Conservation (phyloP, 2,888 invertebrate species). For the Hybos culiciformis region DNA sequence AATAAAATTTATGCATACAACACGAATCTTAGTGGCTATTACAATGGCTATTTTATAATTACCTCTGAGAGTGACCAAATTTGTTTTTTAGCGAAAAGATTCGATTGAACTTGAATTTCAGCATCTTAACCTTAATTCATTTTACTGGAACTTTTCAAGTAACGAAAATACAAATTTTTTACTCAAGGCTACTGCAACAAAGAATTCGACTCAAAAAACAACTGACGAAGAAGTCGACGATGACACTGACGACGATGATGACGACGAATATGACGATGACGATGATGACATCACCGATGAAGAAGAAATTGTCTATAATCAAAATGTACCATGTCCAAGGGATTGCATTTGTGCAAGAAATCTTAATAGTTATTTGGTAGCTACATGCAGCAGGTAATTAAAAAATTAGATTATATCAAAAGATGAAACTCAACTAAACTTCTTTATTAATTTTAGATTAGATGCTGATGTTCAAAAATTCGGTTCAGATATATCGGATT, state of each 20-base stretch:
- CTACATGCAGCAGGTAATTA: constrained; percentile 46
- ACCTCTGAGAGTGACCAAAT: no score
- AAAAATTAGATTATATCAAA: not conserved
- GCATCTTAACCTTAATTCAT: not conserved
- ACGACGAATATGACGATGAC: constrained; percentile 23
- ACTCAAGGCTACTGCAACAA: not conserved
- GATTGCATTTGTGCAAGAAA: constrained; percentile 47
- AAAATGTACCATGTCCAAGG: constrained; percentile 43
- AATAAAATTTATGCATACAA: no score
- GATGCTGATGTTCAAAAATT: constrained; percentile 53
- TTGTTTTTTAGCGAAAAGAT: no score
- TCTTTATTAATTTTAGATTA: constrained; percentile 30
- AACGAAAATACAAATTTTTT: not conserved
- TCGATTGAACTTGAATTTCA: no score
- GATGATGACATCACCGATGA: constrained; percentile 25
- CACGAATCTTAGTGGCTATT: no score
- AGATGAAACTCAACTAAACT: not conserved
- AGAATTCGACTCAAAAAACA: constrained; percentile 13
- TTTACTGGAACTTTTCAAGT: not conserved
- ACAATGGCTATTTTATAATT: no score
- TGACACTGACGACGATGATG: constrained; percentile 14
- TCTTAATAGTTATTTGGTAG: constrained; percentile 45
- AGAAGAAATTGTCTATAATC: constrained; percentile 28
- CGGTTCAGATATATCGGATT: constrained; percentile 49
- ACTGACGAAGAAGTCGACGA: constrained; percentile 23